Conservation (phyloP, 2,888 invertebrate species). For the Agrochola macilenta region DNA sequence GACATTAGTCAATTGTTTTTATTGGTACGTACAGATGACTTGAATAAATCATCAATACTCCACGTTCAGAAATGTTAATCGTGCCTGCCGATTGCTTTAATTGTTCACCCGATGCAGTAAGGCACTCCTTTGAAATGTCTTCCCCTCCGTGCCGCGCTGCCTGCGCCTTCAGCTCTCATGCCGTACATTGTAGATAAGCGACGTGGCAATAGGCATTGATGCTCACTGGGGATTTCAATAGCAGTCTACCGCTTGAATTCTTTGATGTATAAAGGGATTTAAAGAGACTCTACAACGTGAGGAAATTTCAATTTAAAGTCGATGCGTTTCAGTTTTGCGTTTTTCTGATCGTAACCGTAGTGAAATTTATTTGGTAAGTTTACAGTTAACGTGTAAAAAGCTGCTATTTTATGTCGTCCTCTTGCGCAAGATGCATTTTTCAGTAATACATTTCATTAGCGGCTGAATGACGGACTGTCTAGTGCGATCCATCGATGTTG, state of each 20-base stretch:
- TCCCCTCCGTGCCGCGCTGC: constrained; percentile 64
- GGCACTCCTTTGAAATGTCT: constrained; percentile 82
- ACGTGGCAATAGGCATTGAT: constrained; percentile 89
- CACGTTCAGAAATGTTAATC: constrained; percentile 49
- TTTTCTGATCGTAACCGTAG: constrained; percentile 10
- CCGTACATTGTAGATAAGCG: constrained; percentile 87
- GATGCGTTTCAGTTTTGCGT: constrained; percentile 65
- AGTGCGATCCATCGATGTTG: constrained; percentile 58
- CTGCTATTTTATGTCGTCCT: background rate
- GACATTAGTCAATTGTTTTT: constrained; percentile 29
- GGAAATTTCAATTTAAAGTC: constrained; percentile 79
- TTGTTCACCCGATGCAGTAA: constrained; percentile 78
- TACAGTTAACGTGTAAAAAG: background rate
- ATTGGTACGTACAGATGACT: constrained; percentile 21
- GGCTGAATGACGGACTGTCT: constrained; percentile 37
- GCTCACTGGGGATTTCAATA: constrained; percentile 88
- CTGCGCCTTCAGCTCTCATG: constrained; percentile 70
- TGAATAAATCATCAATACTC: constrained; percentile 27
- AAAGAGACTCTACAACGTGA: constrained; percentile 80
- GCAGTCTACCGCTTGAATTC: constrained; percentile 85
- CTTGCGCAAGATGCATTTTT: background rate
- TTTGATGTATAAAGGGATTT: constrained; percentile 87
- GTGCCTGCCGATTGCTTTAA: constrained; percentile 69
- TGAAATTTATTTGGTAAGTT: background rate
- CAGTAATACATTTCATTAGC: background rate